phyloP scores from a whole-genome alignment of 2,888 invertebrate species.

The Ochropleura plecta region DNA sequence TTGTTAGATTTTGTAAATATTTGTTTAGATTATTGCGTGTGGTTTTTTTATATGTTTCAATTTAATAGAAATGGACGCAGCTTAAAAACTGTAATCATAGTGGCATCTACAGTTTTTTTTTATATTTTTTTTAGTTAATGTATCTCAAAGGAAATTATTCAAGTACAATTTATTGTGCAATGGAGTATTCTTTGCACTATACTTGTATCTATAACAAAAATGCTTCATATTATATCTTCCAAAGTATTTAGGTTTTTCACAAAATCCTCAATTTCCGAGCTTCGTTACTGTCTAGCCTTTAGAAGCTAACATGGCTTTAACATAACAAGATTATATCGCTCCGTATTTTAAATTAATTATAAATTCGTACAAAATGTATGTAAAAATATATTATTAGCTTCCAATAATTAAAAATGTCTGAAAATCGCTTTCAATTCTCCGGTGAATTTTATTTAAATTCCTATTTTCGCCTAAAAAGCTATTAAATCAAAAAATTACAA shows the following conservation, averaged over 20 bases:
- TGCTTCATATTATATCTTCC: background rate
- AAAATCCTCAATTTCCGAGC: conserved; percentile 14
- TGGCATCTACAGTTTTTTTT: background rate
- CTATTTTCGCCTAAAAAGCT: background rate
- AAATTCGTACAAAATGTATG: conserved; percentile 44
- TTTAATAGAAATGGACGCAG: background rate
- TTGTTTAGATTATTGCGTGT: background rate
- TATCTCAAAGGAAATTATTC: background rate
- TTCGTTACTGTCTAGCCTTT: conserved; percentile 38
- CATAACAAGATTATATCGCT: conserved; percentile 42
- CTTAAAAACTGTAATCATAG: background rate
- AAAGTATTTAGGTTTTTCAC: conserved; percentile 24
- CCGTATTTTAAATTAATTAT: conserved; percentile 38
- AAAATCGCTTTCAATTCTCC: background rate
- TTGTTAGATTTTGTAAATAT: background rate
- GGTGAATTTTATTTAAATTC: background rate
- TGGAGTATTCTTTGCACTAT: background rate
- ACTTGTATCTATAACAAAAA: no score
- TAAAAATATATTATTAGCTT: background rate
- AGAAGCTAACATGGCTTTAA: conserved; percentile 59
- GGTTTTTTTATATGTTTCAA: background rate
- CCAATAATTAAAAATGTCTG: background rate
- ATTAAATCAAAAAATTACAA: background rate
- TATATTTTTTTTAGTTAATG: background rate
- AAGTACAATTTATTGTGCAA: conserved; percentile 31